These are phyloP conservation scores for Chaetura pelagica DNA, from an alignment of 2,113 vertebrate species.

Conservation along the genomic window DNA sequence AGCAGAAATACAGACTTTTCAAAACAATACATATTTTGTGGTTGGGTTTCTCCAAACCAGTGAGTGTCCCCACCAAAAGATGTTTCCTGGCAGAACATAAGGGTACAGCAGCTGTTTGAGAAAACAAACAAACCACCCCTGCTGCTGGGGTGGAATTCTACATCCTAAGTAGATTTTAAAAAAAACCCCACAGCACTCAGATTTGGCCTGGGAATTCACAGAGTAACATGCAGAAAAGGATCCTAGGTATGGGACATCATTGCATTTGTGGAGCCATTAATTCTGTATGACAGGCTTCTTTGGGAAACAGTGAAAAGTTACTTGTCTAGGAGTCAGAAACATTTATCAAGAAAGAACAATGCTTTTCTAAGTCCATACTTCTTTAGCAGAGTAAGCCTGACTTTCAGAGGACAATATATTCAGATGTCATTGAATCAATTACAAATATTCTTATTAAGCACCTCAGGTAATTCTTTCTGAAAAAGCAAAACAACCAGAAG, in stretches of 20 bases:
- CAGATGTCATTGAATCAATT: not conserved
- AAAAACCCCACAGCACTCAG: too few species aligned
- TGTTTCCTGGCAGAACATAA: slow-evolving; percentile 36
- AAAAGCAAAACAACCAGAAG: not conserved
- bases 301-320: not conserved
- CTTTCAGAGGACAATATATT: not conserved
- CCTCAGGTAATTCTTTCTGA: not conserved
- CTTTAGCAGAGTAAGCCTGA: not conserved
- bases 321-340: not conserved
- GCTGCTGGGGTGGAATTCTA: not conserved
- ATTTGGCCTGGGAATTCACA: not conserved
- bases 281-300: not conserved
- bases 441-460: not conserved
- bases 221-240: not conserved
- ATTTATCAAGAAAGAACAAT: not conserved
- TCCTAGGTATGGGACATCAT: not conserved
- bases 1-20: slow-evolving; percentile 33
- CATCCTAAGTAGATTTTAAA: not conserved
- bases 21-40: slow-evolving; percentile 52
- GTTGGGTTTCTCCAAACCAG: not conserved
- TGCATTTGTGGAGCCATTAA: not conserved
- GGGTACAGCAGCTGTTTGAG: not conserved
- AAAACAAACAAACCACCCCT: not conserved
- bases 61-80: slow-evolving; percentile 15
- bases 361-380: not conserved